A percentile compares a stretch with the other conserved stretches of the same genome.
Conservation (phyloP, 1,140 invertebrate species). For the Drosophila ironensis region DNA sequence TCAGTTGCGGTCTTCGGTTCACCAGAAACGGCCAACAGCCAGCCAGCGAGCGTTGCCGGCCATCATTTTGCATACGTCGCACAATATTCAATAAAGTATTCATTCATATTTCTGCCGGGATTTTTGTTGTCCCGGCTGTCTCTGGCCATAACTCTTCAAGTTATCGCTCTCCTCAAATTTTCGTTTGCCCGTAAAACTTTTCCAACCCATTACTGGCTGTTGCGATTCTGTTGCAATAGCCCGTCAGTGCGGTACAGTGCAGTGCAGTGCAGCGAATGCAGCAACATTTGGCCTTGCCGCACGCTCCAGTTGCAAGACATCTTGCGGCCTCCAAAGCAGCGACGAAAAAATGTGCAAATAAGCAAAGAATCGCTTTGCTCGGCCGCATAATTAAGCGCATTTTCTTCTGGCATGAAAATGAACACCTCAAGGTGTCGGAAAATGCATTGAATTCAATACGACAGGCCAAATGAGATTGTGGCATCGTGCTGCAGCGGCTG, state of each 20-base stretch:
- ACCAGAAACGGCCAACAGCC: conserved; percentile 53
- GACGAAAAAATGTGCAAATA: conserved; percentile 10
- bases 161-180: conserved; percentile 34
- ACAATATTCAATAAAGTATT: conserved; percentile 78
- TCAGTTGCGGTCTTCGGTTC: conserved; percentile 73
- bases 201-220: conserved; percentile 26
- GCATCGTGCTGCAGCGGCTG: conserved; percentile 31
- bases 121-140: conserved; percentile 25
- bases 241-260: not conserved
- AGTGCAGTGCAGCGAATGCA: conserved; percentile 35
- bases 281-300: conserved; percentile 52
- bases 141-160: conserved; percentile 44
- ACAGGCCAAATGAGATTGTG: conserved; percentile 52
- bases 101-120: conserved; percentile 63
- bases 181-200: conserved; percentile 26
- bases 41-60: conserved; percentile 23
- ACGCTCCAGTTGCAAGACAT: conserved; percentile 68
- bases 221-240: conserved; percentile 38
- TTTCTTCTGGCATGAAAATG: conserved; percentile 78
- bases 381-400: conserved; percentile 73
- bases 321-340: conserved; percentile 59
- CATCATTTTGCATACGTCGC: conserved; percentile 63
- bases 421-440: conserved; percentile 74
- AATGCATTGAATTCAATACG: conserved; percentile 73
- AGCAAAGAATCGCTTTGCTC: conserved; percentile 54